A percentile compares a stretch with the other conserved stretches of the same genome.
phyloP scores from a whole-genome alignment of 2,888 invertebrate species.

The Xylota sylvarum region DNA sequence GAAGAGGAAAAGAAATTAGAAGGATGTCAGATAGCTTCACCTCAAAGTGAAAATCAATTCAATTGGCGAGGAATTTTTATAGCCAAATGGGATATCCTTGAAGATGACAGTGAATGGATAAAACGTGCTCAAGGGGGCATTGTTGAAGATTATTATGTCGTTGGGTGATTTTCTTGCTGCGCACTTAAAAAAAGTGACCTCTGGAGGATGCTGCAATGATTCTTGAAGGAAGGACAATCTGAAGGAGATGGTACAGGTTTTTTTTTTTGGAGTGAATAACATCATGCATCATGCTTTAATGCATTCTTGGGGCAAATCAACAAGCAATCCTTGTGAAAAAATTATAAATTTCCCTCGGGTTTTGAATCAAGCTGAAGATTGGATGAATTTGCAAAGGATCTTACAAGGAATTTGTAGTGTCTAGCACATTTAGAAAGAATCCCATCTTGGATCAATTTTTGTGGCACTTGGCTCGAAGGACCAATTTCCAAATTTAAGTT shows the following conservation, averaged over 20 bases:
- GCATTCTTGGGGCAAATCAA: no score
- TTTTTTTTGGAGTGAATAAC: no score
- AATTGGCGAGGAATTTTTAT: constrained; percentile 4
- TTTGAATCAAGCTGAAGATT: no score
- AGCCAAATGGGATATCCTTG: constrained; percentile 20
- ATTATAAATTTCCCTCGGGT: no score
- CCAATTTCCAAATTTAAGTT: not conserved
- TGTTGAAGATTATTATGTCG: constrained; percentile 32
- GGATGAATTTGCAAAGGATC: no score
- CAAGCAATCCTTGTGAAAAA: no score
- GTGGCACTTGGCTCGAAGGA: not conserved
- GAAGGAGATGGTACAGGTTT: no score
- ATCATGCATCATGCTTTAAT: no score
- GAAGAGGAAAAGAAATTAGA: constrained; percentile 7
- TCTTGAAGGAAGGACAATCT: not conserved
- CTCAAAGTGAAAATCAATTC: constrained; percentile 51
- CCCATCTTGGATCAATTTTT: no score
- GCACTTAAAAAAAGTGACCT: not conserved
- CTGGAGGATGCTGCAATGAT: not conserved
- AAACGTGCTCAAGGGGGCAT: constrained; percentile 49
- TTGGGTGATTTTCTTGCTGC: not conserved
- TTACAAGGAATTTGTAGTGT: no score
- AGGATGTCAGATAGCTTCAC: constrained; percentile 9
- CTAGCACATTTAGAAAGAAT: no score
- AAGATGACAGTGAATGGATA: constrained; percentile 17